Base-by-base conservation (phyloP, 2,888 invertebrate genomes). In the Caenorhabditis sulstoni region DNA sequence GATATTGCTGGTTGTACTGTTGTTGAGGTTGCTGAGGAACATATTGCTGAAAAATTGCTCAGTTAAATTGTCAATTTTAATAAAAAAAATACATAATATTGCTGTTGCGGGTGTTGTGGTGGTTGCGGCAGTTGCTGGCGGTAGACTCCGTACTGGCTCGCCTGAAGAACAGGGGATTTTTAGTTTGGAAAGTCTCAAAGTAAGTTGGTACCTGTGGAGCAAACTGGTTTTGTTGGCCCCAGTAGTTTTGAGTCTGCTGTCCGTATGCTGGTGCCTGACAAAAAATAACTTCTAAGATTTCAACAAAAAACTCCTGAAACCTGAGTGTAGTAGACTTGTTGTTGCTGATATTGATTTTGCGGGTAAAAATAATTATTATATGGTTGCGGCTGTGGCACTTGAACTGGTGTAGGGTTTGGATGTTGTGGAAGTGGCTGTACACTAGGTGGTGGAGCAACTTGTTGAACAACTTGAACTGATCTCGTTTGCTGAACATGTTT, bases 221-320 rank as follows among this genome's bases (percentile, higher is more conserved):
- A 14, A 22, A 61, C 4, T 61, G 68, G 35, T 68, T 68, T 7
- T 55, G 59, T 44, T 70, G 70, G 12, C 65, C 65, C 65, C 65
- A 77, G 44, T 58, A 77, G 14, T 70, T 52, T 59, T 70, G 77
- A 7, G 68, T 77, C 37, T 70, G 70, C 52, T 70, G 77, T 8
- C 65, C 70, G 45, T 76, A 76, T 22, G 62, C 49, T 53, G 57
- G 70, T 20, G 41, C 50, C 61, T 66, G 18, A 41, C 55, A 18
- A 16, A 35, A 8, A 3, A 29, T 52, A 8, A 11, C 18, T 52
- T 23, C 29, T 5, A 29, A 29, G 29, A 7, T 29, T 3, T 3
- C 3, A 29, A 29, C 3, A 7, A 5, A 7, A 29, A 29, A 29
- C 29, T 7, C 3, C 29, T 29, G n/a, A 14, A 22, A 68, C 67